A percentile compares a stretch with the other conserved stretches of the same genome.
Conservation (phyloP, 2,113 vertebrate genomes). For the Anguilla japonica region DNA sequence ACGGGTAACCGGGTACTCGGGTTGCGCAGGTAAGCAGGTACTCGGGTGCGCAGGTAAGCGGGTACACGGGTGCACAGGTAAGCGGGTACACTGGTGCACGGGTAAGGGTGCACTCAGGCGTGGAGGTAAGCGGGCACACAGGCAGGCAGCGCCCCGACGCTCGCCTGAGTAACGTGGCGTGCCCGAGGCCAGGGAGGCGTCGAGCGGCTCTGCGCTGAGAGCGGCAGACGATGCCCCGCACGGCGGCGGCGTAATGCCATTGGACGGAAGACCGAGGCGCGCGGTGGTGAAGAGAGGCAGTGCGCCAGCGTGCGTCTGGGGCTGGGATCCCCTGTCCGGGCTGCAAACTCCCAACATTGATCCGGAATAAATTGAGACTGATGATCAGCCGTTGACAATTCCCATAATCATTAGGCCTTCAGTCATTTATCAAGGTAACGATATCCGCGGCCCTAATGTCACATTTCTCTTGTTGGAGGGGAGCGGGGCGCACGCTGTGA, state of each 20-base stretch:
- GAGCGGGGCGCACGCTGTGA: conserved; percentile 58
- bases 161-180: conserved; percentile 45
- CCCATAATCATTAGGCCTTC: conserved; percentile 73
- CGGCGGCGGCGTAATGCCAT: conserved; percentile 41
- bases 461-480: conserved; percentile 65
- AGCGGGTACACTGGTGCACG: too few species aligned
- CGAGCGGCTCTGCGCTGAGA: conserved; percentile 46
- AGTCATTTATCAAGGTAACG: conserved; percentile 74
- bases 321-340: conserved; percentile 57
- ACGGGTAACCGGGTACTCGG: too few species aligned
- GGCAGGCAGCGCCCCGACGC: conserved; percentile 7
- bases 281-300: conserved; percentile 36
- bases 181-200: conserved; percentile 44
- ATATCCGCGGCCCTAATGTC: conserved; percentile 68
- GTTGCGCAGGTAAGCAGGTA: too few species aligned
- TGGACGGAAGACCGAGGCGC: conserved; percentile 43
- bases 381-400: conserved; percentile 75
- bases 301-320: conserved; percentile 44
- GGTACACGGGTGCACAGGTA: too few species aligned
- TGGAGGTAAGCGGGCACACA: too few species aligned
- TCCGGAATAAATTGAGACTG: conserved; percentile 78
- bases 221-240: conserved; percentile 39
- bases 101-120: too few species aligned
- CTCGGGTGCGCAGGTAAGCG: too few species aligned
- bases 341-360: conserved; percentile 64